Evolutionary conservation across 2,113 vertebrate species (phyloP).

Genomic region (Pedionomus torquatus): DNA sequence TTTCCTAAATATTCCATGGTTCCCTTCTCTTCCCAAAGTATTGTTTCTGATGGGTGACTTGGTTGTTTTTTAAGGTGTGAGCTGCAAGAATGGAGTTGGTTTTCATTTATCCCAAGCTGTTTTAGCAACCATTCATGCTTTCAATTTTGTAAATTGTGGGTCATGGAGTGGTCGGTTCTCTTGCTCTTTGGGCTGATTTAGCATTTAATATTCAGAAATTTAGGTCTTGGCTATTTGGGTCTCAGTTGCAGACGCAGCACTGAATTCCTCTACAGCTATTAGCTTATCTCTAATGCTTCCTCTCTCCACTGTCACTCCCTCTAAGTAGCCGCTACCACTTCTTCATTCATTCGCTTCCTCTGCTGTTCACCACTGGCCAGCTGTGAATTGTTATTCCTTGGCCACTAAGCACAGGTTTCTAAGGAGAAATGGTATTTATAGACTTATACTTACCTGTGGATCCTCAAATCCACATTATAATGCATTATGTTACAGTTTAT

Average conservation of each 20-base stretch:
- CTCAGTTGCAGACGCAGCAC: neutral
- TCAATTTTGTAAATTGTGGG: neutral
- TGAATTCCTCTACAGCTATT: neutral
- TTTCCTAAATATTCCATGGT: neutral
- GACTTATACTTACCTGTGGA: neutral
- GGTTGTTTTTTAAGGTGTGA: neutral
- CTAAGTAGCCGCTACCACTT: neutral
- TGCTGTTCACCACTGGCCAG: neutral
- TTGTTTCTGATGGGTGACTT: neutral
- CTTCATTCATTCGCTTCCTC: neutral
- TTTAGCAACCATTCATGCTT: neutral
- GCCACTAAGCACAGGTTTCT: neutral
- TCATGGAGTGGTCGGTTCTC: neutral
- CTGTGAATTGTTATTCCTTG: neutral
- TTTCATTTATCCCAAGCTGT: neutral
- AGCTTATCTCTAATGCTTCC: neutral
- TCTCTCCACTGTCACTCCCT: neutral
- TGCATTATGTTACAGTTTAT: neutral
- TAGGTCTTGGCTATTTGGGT: neutral
- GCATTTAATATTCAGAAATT: neutral
- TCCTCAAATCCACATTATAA: neutral
- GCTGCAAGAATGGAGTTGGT: neutral
- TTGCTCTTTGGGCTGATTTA: neutral
- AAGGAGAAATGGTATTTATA: neutral
- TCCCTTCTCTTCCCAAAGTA: neutral